Conservation (phyloP, 2,888 invertebrate species). For the Brachyptera putata region DNA sequence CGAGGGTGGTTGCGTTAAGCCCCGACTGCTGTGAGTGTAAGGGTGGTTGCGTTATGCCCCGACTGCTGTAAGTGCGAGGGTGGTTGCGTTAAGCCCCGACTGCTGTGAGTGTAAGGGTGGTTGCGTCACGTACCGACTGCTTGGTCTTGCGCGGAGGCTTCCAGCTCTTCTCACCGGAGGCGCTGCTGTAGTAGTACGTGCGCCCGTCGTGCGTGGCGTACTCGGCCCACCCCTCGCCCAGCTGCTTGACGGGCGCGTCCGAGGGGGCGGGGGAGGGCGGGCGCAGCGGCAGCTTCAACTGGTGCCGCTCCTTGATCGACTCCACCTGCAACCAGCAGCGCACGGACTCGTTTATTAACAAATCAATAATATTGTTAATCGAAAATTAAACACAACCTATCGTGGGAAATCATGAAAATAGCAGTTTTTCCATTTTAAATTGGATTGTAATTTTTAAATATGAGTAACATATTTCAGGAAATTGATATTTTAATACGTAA, state of each 20-base stretch:
- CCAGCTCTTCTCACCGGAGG: slow-evolving; percentile 37
- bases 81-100: too few species aligned
- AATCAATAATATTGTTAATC: too few species aligned
- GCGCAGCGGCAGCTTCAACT: background rate
- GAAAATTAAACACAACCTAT: too few species aligned
- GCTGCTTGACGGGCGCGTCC: slow-evolving; percentile 32
- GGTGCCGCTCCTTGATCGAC: slow-evolving; percentile 5
- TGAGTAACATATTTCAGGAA: too few species aligned
- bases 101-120: background rate
- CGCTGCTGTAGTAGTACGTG: slow-evolving; percentile 36
- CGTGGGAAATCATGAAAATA: slow-evolving; percentile 35
- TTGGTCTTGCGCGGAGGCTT: slow-evolving; percentile 35
- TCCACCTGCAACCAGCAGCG: background rate
- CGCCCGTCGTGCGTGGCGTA: slow-evolving; percentile 35
- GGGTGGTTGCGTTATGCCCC: background rate
- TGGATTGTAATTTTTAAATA: too few species aligned
- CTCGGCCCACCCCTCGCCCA: slow-evolving; percentile 37
- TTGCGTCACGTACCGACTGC: background rate
- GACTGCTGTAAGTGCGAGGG: too few species aligned
- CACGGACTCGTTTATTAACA: too few species aligned
- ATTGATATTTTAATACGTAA: too few species aligned
- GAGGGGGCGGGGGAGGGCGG: slow-evolving; percentile 35
- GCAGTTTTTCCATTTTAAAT: slow-evolving; percentile 32
- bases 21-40: background rate
- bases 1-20: too few species aligned